A percentile compares a stretch with the other conserved stretches of the same genome.
phyloP scores from a whole-genome alignment of 92 coral and sea anemone species.

The Ricordea florida region DNA sequence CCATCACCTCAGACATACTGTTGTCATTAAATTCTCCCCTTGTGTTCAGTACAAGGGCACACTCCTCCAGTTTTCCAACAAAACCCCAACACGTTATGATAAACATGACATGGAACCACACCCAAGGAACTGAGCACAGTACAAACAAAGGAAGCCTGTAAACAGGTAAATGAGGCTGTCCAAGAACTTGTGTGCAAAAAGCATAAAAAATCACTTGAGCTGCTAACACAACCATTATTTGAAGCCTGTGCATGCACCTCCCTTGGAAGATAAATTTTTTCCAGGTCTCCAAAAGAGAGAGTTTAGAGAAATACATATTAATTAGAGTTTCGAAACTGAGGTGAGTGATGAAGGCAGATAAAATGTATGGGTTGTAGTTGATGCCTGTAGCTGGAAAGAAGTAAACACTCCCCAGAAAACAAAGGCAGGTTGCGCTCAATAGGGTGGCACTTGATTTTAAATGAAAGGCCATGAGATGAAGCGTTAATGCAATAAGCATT shows the following conservation, averaged over 20 bases:
- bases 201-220: conserved; percentile 57
- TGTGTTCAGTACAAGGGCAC: conserved; percentile 67
- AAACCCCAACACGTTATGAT: conserved; percentile 94
- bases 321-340: conserved; percentile 79
- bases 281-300: conserved; percentile 91
- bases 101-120: conserved; percentile 87
- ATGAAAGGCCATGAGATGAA: conserved; percentile 84
- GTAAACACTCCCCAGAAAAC: conserved; percentile 72
- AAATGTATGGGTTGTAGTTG: conserved; percentile 91
- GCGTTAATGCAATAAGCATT: conserved; percentile 68
- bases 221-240: conserved; percentile 54
- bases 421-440: conserved; percentile 67
- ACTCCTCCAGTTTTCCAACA: conserved; percentile 90
- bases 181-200: conserved; percentile 71
- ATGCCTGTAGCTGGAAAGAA: conserved; percentile 89
- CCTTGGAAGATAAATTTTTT: conserved; percentile 78
- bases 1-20: conserved; percentile 90
- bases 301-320: conserved; percentile 88
- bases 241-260: conserved; percentile 72
- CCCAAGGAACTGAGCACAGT: conserved; percentile 74
- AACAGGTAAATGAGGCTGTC: conserved; percentile 63
- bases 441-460: conserved; percentile 87
- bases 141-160: conserved; percentile 81
- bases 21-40: conserved; percentile 82
- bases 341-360: conserved; percentile 78